Conservation (phyloP, 1,140 invertebrate species). For the Archivesica marissinica region DNA sequence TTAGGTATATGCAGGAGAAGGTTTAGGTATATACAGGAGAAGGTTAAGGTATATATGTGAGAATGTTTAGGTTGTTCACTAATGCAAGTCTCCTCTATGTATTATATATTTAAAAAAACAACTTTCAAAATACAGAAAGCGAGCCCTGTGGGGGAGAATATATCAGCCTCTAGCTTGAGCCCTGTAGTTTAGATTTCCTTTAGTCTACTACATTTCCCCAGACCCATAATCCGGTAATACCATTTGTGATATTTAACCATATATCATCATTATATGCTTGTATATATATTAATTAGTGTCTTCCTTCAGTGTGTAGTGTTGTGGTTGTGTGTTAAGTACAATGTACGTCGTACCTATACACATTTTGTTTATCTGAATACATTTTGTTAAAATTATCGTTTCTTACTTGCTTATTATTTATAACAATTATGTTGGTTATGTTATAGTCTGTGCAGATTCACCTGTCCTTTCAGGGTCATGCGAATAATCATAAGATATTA, state of each 20-base stretch:
- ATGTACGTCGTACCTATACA: too few relatives aligned
- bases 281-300: slow-evolving; percentile 3
- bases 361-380: neutral
- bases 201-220: neutral
- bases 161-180: neutral
- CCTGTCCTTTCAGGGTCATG: too few relatives aligned
- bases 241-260: slow-evolving; percentile 7
- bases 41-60: too few relatives aligned
- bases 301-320: neutral
- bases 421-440: neutral
- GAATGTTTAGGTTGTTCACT: too few relatives aligned
- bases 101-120: too few relatives aligned
- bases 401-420: neutral
- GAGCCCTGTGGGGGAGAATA: too few relatives aligned
- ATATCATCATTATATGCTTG: slow-evolving; percentile 14
- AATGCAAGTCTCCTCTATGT: too few relatives aligned
- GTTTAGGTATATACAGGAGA: too few relatives aligned
- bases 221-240: slow-evolving; percentile 6
- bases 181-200: slow-evolving; percentile 8
- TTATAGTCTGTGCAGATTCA: too few relatives aligned
- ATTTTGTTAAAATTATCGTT: neutral
- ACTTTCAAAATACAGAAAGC: too few relatives aligned
- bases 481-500: too few relatives aligned
- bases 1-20: too few relatives aligned
- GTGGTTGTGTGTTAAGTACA: neutral